Conservation (phyloP, 2,113 vertebrate genomes). For the Corythaixoides concolor region DNA sequence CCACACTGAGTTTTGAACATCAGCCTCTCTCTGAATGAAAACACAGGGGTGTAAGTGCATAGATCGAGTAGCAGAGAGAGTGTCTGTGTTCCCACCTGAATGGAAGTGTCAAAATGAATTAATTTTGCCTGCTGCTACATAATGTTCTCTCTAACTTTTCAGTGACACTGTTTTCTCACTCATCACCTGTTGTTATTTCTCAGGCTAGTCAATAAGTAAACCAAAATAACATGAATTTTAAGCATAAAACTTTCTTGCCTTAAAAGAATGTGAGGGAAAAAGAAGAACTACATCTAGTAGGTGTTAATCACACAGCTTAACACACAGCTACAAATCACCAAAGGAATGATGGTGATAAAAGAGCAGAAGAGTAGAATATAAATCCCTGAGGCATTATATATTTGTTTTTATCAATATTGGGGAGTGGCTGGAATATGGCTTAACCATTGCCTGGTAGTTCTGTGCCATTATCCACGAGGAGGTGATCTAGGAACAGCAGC, state of each 20-base stretch:
- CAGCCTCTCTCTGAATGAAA: slow-evolving; percentile 14
- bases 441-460: background rate
- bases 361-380: background rate
- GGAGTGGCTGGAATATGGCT: background rate
- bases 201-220: background rate
- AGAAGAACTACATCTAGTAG: background rate
- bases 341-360: background rate
- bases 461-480: background rate
- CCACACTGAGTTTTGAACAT: background rate
- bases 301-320: background rate
- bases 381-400: background rate
- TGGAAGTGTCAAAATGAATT: slow-evolving; percentile 38
- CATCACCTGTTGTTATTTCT: slow-evolving; percentile 7
- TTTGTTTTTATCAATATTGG: background rate
- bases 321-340: background rate
- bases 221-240: background rate
- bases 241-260: background rate
- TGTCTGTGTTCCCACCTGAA: background rate
- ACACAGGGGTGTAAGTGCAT: background rate
- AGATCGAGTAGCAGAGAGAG: background rate
- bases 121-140: slow-evolving; percentile 9
- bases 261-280: background rate
- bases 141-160: slow-evolving; percentile 17
- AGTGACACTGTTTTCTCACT: background rate
- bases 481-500: background rate